Evolutionary conservation across 1,140 invertebrate species (phyloP), one percentile per base, ranked within the genome.

Genomic region (Notospermus geniculatus): DNA sequence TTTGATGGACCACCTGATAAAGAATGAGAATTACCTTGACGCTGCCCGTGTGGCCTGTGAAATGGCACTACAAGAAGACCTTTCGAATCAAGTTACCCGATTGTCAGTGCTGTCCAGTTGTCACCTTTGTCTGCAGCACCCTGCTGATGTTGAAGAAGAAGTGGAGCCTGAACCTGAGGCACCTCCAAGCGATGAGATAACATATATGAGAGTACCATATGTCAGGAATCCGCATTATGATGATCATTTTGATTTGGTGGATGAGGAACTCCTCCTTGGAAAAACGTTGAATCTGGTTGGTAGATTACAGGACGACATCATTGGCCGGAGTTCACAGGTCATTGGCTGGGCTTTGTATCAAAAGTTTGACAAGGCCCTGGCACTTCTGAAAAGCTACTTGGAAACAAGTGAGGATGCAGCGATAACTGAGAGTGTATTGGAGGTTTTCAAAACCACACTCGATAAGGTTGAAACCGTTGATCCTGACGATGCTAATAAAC

Each of bases 31-130:
- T 73, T 89, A 82, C 76, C 60, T 66, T 63, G 86, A 86, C 64
- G 93, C 93, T 11, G 88, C 90, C 0, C 87, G 87, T 76, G 81
- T 94, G 22, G 90, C 91, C 9, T 84, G 84, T 65, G 80, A 91
- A 56, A 82, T 92, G 55, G 93, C 95, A 89, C 77, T 95, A 28
- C 93, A 97, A 82, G 95, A 97, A 83, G 91, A 95, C 71, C 86
- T 86, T 65, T 82, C 84, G 2, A 86, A 92, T 83, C 85, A 87
- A 13, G 84, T 95, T 27, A 84, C 87, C 0, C 86, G 86, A 71
- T 76, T 86, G 39, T 78, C 97, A 17, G 32, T 36, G 32, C 15
- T 36, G 15, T 7, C 4, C 32, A 36, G 32, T 15, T 36, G 32
- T 36, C 32, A 36, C 32, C 32, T 36, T 4, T 36, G 32, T 36